Conservation (phyloP, 2,888 invertebrate species). For the Malachius bipustulatus region DNA sequence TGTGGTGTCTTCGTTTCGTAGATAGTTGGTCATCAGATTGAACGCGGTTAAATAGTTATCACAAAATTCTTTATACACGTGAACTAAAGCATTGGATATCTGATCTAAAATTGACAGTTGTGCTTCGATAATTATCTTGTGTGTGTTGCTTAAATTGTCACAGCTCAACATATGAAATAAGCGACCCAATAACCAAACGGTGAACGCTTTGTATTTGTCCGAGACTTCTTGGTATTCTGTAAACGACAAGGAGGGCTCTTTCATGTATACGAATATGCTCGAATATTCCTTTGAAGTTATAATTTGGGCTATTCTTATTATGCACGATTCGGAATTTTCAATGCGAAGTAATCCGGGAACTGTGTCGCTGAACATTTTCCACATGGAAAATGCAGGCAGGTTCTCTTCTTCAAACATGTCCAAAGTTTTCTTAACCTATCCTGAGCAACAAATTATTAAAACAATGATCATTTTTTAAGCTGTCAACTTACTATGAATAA, state of each 20-base stretch:
- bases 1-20: conserved; percentile 26
- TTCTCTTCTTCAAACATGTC: no score
- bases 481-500: no score
- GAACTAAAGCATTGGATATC: conserved; percentile 40
- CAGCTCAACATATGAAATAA: conserved; percentile 51
- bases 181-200: conserved; percentile 55
- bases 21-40: conserved; percentile 37
- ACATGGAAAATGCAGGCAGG: conserved; percentile 36
- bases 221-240: conserved; percentile 36
- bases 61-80: conserved; percentile 40
- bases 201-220: conserved; percentile 41
- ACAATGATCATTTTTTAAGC: no score
- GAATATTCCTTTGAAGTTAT: conserved; percentile 46
- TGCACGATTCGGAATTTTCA: conserved; percentile 42
- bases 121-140: conserved; percentile 41
- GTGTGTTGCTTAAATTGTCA: conserved; percentile 42
- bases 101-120: conserved; percentile 45
- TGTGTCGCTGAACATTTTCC: conserved; percentile 54
- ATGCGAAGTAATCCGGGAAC: conserved; percentile 47
- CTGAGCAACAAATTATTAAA: no score
- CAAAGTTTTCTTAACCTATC: no score
- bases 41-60: conserved; percentile 40
- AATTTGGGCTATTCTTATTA: conserved; percentile 47
- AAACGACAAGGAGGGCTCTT: conserved; percentile 38
- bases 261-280: conserved; percentile 42